Evolutionary conservation across 2,113 vertebrate species (phyloP).

Genomic region (Capreolus pygargus): DNA sequence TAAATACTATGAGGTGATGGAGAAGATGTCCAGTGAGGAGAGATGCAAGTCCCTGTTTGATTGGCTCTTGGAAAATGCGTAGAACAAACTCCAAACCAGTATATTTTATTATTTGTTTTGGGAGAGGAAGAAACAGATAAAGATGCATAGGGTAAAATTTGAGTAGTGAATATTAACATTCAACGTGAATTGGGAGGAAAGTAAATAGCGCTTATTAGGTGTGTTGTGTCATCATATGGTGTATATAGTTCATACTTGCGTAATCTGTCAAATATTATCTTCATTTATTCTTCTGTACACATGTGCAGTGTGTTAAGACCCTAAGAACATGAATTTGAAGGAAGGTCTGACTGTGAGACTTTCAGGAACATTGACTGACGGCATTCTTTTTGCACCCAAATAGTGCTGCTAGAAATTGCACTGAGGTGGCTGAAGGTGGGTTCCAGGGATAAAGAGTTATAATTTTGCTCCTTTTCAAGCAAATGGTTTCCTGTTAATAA

Average conservation of each 20-base stretch:
- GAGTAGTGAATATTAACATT: conserved; percentile 66
- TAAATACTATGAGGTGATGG: conserved; percentile 87
- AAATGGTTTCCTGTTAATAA: neutral
- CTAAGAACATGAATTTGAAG: conserved; percentile 49
- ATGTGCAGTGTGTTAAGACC: conserved; percentile 67
- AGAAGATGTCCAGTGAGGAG: conserved; percentile 61
- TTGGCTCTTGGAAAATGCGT: conserved; percentile 92
- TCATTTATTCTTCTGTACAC: conserved; percentile 49
- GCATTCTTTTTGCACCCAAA: conserved; percentile 31
- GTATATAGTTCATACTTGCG: conserved; percentile 73
- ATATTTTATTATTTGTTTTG: conserved; percentile 69
- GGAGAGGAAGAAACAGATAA: conserved; percentile 42
- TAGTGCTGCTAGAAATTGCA: conserved; percentile 46
- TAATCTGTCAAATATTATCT: conserved; percentile 67
- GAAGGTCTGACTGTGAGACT: neutral
- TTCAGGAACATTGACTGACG: conserved; percentile 28
- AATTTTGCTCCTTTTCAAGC: conserved; percentile 33
- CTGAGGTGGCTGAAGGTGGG: neutral
- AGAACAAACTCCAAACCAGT: conserved; percentile 71
- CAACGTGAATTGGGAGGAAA: conserved; percentile 69
- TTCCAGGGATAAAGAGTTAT: neutral
- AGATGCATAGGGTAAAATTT: conserved; percentile 54
- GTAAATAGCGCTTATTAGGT: conserved; percentile 73
- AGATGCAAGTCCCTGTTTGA: conserved; percentile 84
- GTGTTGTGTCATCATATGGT: conserved; percentile 75